These are phyloP conservation scores for Phoxinus phoxinus DNA, from an alignment of 2,113 vertebrate genomes.

Conservation along the genomic window DNA sequence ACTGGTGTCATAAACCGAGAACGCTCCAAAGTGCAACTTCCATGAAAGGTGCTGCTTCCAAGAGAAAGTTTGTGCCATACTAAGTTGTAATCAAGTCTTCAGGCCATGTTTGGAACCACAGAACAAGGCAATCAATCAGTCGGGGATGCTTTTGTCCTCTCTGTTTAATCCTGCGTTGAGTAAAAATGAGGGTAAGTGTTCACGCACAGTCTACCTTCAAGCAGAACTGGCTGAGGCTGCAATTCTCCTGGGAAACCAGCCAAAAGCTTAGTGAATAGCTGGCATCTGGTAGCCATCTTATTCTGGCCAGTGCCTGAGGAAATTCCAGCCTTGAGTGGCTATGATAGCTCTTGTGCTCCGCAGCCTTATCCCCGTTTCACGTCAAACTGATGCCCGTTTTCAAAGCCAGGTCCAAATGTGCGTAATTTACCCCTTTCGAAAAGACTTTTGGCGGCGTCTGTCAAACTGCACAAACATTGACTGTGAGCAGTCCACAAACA, in stretches of 20 bases:
- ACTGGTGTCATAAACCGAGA: background rate
- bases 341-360: conserved; percentile 36
- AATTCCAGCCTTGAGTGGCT: conserved; percentile 50
- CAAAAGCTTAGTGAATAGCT: conserved; percentile 54
- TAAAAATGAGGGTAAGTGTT: conserved; percentile 42
- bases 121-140: conserved; percentile 38
- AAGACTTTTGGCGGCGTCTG: conserved; percentile 24
- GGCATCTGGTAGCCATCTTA: conserved; percentile 63
- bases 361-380: conserved; percentile 15
- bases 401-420: background rate
- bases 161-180: conserved; percentile 33
- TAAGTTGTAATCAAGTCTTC: conserved; percentile 44
- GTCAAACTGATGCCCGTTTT: conserved; percentile 5
- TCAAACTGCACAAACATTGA: conserved; percentile 40
- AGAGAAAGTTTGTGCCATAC: conserved; percentile 28
- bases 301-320: conserved; percentile 53
- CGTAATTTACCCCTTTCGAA: background rate
- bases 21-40: background rate
- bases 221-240: conserved; percentile 43
- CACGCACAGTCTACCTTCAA: conserved; percentile 36
- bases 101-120: conserved; percentile 33
- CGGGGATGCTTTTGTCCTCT: conserved; percentile 21
- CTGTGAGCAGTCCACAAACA: conserved; percentile 1
- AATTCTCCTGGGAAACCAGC: conserved; percentile 45
- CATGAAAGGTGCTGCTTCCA: conserved; percentile 31